Conservation (phyloP, 1,140 invertebrate species). For the Brachionus rubens region DNA sequence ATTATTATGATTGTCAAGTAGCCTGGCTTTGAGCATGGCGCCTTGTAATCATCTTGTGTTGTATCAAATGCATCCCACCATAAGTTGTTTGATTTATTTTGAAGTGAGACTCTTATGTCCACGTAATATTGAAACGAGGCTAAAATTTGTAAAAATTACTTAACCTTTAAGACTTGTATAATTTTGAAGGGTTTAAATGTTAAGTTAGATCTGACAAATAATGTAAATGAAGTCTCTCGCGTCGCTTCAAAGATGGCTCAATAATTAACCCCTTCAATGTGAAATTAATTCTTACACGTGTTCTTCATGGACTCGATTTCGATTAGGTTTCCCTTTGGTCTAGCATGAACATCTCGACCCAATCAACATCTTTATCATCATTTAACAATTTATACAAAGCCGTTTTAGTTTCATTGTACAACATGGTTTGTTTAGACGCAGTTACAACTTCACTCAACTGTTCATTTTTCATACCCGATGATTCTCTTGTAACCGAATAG, state of each 20-base stretch:
- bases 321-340: slow-evolving; percentile 27
- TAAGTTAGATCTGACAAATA: too few relatives aligned
- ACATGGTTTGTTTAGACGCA: neutral
- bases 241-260: too few relatives aligned
- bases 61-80: slow-evolving; percentile 69
- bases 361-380: neutral
- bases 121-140: slow-evolving; percentile 45
- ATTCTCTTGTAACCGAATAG: slow-evolving; percentile 49
- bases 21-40: slow-evolving; percentile 5
- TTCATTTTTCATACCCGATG: slow-evolving; percentile 33
- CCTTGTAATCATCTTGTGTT: slow-evolving; percentile 5
- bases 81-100: slow-evolving; percentile 36
- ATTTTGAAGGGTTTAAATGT: too few relatives aligned
- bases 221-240: too few relatives aligned
- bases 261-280: too few relatives aligned
- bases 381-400: neutral
- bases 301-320: slow-evolving; percentile 44
- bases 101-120: neutral
- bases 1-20: slow-evolving; percentile 74
- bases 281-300: neutral
- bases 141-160: too few relatives aligned
- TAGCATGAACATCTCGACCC: slow-evolving; percentile 21
- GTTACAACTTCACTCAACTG: slow-evolving; percentile 21
- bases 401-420: slow-evolving; percentile 28
- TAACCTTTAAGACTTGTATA: too few relatives aligned